Evolutionary conservation across 2,113 vertebrate species (phyloP), one percentile per base, ranked within the genome.

Genomic region (Apodemus sylvaticus): DNA sequence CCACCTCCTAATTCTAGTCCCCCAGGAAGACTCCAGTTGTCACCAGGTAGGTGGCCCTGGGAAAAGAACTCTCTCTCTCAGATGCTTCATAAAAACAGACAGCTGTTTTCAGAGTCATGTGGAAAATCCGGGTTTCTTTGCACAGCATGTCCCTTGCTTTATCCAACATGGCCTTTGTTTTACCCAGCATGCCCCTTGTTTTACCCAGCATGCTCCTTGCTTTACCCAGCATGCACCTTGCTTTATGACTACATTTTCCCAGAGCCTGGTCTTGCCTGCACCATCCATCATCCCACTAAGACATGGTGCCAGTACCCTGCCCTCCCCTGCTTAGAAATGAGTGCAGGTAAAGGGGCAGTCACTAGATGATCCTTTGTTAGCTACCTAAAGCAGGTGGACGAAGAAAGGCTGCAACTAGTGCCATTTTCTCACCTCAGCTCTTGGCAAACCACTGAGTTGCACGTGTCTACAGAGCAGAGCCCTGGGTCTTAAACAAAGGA

Each of bases 1-100:
- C 96, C 98, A 79, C 98, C 99, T 91, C 99, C 98, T 6, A 98
- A 22, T 77, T 97, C 79, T 96, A 39, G 86, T 0, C 98, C 98
- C 92, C 99, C 98, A 0, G 98, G 88, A 90, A 98, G 96, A 97
- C 98, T 99, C 2, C 94, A 93, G 31, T n/a, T 64, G 45, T 93
- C 94, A 1, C 96, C 98, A 98, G 98, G 99, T 99, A 1, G 96
- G 98, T 26, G 64, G 81, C 0, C 34, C n/a, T 0, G 14, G 81
- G 17, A n/a, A 36, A n/a, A 51, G 58, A 29, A 26, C 9, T 4
- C 74, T 51, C n/a, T 19, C n/a, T 19, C n/a, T 24, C 3, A 51
- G 58, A 36, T 53, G 53, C 73, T 62, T 92, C 62, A 60, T 26
- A 9, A 29, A 66, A 68, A 26, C 1, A 0, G 17, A 82, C 4